Evolutionary conservation across 2,113 vertebrate genomes (phyloP), one percentile per base, ranked within the genome.

Genomic region (Oncorhynchus masou): DNA sequence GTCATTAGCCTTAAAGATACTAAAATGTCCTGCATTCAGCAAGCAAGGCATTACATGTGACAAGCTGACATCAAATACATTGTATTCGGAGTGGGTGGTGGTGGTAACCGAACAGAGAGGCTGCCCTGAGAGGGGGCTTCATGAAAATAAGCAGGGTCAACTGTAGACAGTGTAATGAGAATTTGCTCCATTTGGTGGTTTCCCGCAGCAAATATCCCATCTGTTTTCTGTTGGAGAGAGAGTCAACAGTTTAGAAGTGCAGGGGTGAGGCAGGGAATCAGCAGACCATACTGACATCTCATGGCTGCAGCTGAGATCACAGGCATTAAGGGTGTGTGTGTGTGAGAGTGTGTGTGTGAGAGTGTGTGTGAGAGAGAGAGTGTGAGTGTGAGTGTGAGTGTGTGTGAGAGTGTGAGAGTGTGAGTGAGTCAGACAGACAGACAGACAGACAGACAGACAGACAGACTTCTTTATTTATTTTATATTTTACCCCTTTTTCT

Each of bases 221-320:
- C 82, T 72, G 79, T 77, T 80, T 87, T 79, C 77, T 27, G 83
- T 82, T 75, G 72, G 80, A 62, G 34, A 15, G 39, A 1, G 4
- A 78, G 75, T 73, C 74, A 88, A 78, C 78, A 20, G 64, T 83
- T 81, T 11, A n/a, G 54, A 4, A 16, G 86, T 73, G 22, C 29
- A 68, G 73, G 68, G 48, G 45, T 0, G 71, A 71, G 20, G 6
- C 49, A 31, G 54, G 4, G 29, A 83, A 83, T 54, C 7, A 80
- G 54, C 6, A 68, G 81, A 74, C 82, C 24, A 85, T 87, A 92
- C 90, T 86, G 94, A 89, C 93, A 93, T 83, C 93, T 80, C 12
- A 1, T 88, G 94, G 92, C 79, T 57, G 81, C 39, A 19, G 62
- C 60, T 81, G 74, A 25, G 74, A 86, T 79, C 20, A 75, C 75